Conservation (phyloP, 2,888 invertebrate species). For the Rhingia campestris region DNA sequence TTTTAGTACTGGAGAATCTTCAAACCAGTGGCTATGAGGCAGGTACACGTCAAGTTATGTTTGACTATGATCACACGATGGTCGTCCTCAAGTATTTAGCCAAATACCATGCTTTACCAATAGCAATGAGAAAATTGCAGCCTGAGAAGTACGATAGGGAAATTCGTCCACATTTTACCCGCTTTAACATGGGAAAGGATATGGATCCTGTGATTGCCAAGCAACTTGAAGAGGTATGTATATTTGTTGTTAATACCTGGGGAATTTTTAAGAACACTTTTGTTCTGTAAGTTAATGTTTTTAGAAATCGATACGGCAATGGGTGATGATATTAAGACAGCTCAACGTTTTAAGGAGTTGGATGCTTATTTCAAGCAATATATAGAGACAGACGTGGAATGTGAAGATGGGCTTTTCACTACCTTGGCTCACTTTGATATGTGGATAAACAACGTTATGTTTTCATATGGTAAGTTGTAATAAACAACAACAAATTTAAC, state of each 20-base stretch:
- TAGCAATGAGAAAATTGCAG: constrained; percentile 84
- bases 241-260: not conserved
- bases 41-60: constrained; percentile 83
- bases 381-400: constrained; percentile 74
- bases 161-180: constrained; percentile 81
- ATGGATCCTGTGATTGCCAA: constrained; percentile 61
- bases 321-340: constrained; percentile 73
- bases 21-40: constrained; percentile 83
- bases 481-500: not conserved
- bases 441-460: constrained; percentile 86
- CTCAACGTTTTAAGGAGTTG: constrained; percentile 75
- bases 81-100: constrained; percentile 84
- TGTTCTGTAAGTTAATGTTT: constrained; percentile 65
- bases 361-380: constrained; percentile 74
- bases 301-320: constrained; percentile 75
- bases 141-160: constrained; percentile 82
- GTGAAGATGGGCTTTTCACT: constrained; percentile 83
- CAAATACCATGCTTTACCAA: constrained; percentile 85
- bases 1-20: constrained; percentile 85
- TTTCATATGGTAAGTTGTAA: constrained; percentile 81
- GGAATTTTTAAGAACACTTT: not conserved
- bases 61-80: constrained; percentile 83
- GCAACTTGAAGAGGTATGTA: constrained; percentile 58
- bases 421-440: constrained; percentile 85
- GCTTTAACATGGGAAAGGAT: constrained; percentile 75